Conservation (phyloP, 1,140 invertebrate genomes). For the Orchestia grillus region DNA sequence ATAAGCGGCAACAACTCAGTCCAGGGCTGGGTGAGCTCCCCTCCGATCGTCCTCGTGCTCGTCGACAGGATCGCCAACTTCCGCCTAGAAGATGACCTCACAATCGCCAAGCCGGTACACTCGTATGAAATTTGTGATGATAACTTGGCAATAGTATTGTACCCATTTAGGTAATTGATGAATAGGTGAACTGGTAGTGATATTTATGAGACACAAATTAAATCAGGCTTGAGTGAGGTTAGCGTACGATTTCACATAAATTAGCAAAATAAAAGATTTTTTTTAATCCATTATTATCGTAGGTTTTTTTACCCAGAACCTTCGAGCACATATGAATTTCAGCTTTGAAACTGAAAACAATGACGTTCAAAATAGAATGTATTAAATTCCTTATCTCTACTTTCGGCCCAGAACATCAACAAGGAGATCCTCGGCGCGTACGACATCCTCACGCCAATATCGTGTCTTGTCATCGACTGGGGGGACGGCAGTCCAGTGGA, state of each 20-base stretch:
- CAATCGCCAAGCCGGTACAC: conserved; percentile 56
- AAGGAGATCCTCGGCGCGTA: conserved; percentile 34
- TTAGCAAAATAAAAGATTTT: neutral
- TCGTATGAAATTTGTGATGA: neutral
- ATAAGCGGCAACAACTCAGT: conserved; percentile 60
- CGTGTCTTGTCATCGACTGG: conserved; percentile 51
- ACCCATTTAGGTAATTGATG: neutral
- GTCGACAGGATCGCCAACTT: conserved; percentile 57
- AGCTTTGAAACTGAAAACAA: neutral
- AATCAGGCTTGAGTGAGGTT: neutral
- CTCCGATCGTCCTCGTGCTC: conserved; percentile 49
- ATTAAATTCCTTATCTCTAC: neutral
- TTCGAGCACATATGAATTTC: neutral
- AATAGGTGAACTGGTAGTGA: neutral
- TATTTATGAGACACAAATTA: too few species aligned
- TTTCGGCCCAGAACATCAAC: neutral
- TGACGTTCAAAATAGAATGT: neutral
- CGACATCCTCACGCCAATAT: conserved; percentile 55
- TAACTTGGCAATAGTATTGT: neutral
- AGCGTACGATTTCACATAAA: neutral
- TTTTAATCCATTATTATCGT: neutral
- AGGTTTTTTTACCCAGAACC: neutral
- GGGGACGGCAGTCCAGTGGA: conserved; percentile 42
- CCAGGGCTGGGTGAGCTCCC: conserved; percentile 62
- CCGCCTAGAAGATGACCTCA: conserved; percentile 57